These are phyloP conservation scores for Mastomys natalensis DNA, from an alignment of 2,113 vertebrate species.

Conservation along the genomic window DNA sequence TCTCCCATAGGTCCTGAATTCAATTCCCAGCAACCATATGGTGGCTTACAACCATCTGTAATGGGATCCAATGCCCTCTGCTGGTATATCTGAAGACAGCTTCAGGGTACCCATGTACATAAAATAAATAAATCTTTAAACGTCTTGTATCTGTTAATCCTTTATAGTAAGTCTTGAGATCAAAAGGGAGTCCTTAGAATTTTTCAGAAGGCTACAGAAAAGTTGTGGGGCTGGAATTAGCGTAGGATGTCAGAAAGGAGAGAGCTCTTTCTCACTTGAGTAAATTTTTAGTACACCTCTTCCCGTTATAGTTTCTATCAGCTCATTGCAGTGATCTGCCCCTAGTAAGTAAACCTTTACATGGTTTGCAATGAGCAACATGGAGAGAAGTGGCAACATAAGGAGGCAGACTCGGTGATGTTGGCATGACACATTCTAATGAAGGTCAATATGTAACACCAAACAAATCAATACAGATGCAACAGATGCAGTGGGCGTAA, in stretches of 20 bases:
- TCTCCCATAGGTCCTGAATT: too few species aligned
- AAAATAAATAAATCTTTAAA: background rate
- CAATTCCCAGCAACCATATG: too few species aligned
- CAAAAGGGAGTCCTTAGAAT: background rate
- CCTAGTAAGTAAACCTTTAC: background rate
- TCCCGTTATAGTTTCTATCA: background rate
- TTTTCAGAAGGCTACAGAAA: background rate
- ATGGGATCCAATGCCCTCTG: too few species aligned
- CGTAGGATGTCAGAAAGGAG: background rate
- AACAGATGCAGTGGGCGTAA: background rate
- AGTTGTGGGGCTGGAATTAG: background rate
- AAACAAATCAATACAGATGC: background rate
- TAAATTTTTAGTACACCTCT: background rate
- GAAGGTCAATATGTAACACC: background rate
- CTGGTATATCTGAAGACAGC: too few species aligned
- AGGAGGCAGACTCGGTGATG: background rate
- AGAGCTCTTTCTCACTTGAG: background rate
- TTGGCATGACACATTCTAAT: background rate
- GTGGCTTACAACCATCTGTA: too few species aligned
- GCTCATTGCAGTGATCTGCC: background rate
- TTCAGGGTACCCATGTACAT: too few species aligned
- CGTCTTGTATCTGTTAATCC: background rate
- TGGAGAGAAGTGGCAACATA: background rate
- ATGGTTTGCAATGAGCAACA: background rate
- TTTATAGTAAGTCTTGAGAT: slow-evolving; percentile 31